Percentiles rank a stretch among this genome's conserved stretches.
Evolutionary conservation across 1,140 invertebrate genomes (phyloP).

Genomic region (Marisa cornuarietis): DNA sequence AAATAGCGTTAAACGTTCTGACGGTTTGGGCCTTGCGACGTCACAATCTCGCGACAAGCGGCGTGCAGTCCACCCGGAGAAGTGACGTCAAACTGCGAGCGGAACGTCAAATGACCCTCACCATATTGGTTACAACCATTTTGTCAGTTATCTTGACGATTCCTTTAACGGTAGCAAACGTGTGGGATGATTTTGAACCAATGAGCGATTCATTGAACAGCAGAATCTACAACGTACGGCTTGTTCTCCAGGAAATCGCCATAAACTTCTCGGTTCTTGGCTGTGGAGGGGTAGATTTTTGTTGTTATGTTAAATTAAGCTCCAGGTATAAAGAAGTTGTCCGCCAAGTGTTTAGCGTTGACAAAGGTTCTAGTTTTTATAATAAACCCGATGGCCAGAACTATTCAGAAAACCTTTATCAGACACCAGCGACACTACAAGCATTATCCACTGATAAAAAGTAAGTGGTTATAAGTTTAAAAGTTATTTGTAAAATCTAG

Average conservation of each 20-base stretch:
- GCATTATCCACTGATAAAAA: too few relatives aligned
- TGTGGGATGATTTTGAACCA: not conserved
- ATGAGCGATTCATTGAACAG: not conserved
- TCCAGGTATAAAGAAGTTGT: not conserved
- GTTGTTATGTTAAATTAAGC: not conserved
- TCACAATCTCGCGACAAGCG: not conserved
- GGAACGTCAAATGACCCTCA: constrained; percentile 3
- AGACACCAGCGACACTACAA: too few relatives aligned
- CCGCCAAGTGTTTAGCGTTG: not conserved
- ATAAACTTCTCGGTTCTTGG: not conserved
- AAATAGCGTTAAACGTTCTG: not conserved
- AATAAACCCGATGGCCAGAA: too few relatives aligned
- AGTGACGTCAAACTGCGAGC: not conserved
- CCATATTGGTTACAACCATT: not conserved
- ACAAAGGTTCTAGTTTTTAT: not conserved
- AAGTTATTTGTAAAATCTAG: too few relatives aligned
- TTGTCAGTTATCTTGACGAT: not conserved
- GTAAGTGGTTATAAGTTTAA: too few relatives aligned
- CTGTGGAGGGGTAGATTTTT: not conserved
- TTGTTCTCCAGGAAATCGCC: not conserved
- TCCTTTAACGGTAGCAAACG: not conserved
- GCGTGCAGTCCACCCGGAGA: not conserved
- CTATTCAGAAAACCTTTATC: too few relatives aligned
- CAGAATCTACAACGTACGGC: not conserved
- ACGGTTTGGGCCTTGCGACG: not conserved